Conservation (phyloP, 2,113 vertebrate genomes). For the Larimichthys crocea region DNA sequence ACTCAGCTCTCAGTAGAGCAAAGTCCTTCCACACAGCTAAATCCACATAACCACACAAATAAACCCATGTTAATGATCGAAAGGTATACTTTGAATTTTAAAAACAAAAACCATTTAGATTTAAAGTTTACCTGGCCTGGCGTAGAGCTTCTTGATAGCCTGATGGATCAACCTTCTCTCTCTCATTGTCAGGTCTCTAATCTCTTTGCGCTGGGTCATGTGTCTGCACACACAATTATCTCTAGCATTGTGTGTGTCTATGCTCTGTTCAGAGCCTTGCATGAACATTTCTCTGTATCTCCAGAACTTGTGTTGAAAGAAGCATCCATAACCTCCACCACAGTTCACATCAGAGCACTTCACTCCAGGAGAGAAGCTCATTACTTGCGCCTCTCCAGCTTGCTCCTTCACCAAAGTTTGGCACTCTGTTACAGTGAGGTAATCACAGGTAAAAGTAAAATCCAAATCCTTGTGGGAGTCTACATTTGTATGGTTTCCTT, state of each 20-base stretch:
- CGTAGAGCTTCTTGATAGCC: slow-evolving; percentile 56
- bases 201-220: slow-evolving; percentile 64
- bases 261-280: slow-evolving; percentile 55
- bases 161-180: slow-evolving; percentile 64
- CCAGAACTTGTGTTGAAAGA: slow-evolving; percentile 26
- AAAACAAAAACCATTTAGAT: not conserved
- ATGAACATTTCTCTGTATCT: slow-evolving; percentile 44
- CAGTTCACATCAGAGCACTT: slow-evolving; percentile 51
- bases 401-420: slow-evolving; percentile 34
- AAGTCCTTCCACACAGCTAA: slow-evolving; percentile 64
- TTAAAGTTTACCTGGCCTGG: slow-evolving; percentile 57
- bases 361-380: slow-evolving; percentile 64
- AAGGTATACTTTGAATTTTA: not conserved
- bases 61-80: not conserved
- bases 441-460: slow-evolving; percentile 57
- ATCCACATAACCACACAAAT: slow-evolving; percentile 18
- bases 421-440: slow-evolving; percentile 52
- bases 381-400: slow-evolving; percentile 22
- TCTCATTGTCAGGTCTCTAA: slow-evolving; percentile 62
- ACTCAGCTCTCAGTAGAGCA: slow-evolving; percentile 59
- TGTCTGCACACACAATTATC: slow-evolving; percentile 64
- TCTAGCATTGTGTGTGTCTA: slow-evolving; percentile 44
- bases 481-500: not conserved
- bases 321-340: slow-evolving; percentile 40
- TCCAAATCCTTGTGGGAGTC: slow-evolving; percentile 29